Evolutionary conservation across 2,888 invertebrate genomes (phyloP), one percentile per base, ranked within the genome.

Genomic region (Dryocosmus kuriphilus): DNA sequence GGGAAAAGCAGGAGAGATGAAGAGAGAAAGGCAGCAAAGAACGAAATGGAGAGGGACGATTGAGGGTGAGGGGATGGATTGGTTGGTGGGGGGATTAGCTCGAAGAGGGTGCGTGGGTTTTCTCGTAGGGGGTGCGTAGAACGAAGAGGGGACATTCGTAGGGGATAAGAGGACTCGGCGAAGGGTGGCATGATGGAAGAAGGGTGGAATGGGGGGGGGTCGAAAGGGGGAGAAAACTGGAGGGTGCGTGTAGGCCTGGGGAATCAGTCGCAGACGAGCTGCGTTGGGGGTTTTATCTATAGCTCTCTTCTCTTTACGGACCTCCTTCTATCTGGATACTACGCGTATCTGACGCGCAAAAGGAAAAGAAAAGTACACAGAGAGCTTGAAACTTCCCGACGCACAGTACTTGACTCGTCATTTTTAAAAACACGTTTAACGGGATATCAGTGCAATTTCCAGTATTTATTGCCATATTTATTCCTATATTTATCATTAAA

Each of bases 181-280:
- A 82, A 82, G 85, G 84, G 85, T 79, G 80, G 83, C 82, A 79
- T 83, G 80, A 83, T 83, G 85, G 82, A 81, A 81, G 82, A 76
- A 77, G 79, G 82, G 85, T 85, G 85, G 85, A 76, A 84, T 84
- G 88, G 87, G 88, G 85, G 87, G 86, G 87, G 85, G 87, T 85
- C 84, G 85, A 87, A 88, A 87, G 90, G 89, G 89, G 88, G 89
- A 87, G 88, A 88, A 88, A 87, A 85, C 88, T 88, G 87, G 90
- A 89, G 90, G 90, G 91, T 90, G 90, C 90, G 90, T 90, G 87
- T 90, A 90, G 90, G 90, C 90, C 90, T 90, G 90, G 90, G 88
- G 90, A 89, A 90, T 89, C 90, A 90, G 91, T 91, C 90, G 90
- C 90, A 90, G 90, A 89, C 90, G 90, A 90, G 90, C 90, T 90